Evolutionary conservation across 2,113 vertebrate genomes (phyloP).

Genomic region (Oryzias melastigma): DNA sequence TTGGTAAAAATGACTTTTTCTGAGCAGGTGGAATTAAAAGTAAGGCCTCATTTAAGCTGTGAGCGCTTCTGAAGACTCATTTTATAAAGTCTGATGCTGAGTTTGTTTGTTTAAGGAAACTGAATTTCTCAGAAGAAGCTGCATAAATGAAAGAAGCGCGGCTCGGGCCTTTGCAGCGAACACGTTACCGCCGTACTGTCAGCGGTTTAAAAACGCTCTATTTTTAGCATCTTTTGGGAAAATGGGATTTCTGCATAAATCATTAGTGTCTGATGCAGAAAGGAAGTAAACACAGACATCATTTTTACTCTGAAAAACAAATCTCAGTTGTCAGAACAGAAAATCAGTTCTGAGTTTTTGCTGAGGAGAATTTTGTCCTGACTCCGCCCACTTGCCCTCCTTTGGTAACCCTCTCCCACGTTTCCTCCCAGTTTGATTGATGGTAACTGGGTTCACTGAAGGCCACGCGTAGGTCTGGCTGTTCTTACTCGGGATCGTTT

Average conservation of each 20-base stretch:
- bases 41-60: too few species aligned
- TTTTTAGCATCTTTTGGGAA: constrained; percentile 34
- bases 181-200: constrained; percentile 2
- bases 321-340: constrained; percentile 9
- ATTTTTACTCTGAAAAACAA: constrained; percentile 14
- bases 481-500: constrained; percentile 43
- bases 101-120: constrained; percentile 8
- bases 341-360: constrained; percentile 6
- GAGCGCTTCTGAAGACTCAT: constrained; percentile 5
- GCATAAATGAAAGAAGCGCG: constrained; percentile 10
- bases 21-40: too few species aligned
- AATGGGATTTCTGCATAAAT: constrained; percentile 43
- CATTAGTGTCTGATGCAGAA: constrained; percentile 31
- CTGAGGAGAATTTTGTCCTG: constrained; percentile 39
- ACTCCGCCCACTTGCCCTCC: constrained; percentile 24
- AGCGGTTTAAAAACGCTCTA: constrained; percentile 21
- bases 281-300: constrained; percentile 25
- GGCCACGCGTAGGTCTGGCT: constrained; percentile 50
- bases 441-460: constrained; percentile 49
- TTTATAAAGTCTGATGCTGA: constrained; percentile 3
- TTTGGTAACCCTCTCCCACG: constrained; percentile 40
- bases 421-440: constrained; percentile 75
- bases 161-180: neutral
- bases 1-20: too few species aligned
- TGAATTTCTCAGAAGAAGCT: neutral